phyloP scores from a whole-genome alignment of 2,113 vertebrate genomes.

The Pelecanus crispus region DNA sequence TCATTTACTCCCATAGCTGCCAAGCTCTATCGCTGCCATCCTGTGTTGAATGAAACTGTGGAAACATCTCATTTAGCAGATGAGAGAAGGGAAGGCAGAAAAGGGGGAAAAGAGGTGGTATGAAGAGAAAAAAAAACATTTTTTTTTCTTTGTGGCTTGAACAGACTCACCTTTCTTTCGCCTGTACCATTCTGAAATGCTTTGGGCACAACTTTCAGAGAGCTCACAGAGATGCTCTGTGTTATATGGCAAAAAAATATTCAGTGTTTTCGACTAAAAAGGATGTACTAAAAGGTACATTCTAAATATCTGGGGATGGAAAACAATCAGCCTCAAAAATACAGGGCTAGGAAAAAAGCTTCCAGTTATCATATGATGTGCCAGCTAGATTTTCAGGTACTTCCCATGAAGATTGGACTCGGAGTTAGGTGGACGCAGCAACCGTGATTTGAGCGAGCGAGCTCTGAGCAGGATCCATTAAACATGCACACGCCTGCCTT shows the following conservation, averaged over 20 bases:
- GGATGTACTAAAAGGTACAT: not conserved
- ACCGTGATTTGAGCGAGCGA: not conserved
- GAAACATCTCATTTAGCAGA: slow-evolving; percentile 47
- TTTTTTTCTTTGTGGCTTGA: not conserved
- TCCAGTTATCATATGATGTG: rapidly evolving
- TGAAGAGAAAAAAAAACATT: not conserved
- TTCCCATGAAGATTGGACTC: not conserved
- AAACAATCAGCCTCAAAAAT: not conserved
- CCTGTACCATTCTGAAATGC: not conserved
- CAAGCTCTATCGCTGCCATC: slow-evolving; percentile 47
- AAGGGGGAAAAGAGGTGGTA: not conserved
- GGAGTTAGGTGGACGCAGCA: not conserved
- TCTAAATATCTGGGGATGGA: not conserved
- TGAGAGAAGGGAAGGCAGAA: not conserved
- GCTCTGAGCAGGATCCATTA: not conserved
- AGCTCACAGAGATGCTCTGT: not conserved
- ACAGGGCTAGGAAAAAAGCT: not conserved
- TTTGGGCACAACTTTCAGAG: not conserved
- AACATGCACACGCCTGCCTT: not conserved
- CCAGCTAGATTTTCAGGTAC: not conserved
- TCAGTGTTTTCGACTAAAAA: not conserved
- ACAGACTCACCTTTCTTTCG: not conserved
- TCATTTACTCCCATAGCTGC: slow-evolving; percentile 31
- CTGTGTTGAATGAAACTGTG: slow-evolving; percentile 15
- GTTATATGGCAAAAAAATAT: not conserved